Base-by-base conservation (phyloP, 2,888 invertebrate species). In the Choristoneura rosaceana region DNA sequence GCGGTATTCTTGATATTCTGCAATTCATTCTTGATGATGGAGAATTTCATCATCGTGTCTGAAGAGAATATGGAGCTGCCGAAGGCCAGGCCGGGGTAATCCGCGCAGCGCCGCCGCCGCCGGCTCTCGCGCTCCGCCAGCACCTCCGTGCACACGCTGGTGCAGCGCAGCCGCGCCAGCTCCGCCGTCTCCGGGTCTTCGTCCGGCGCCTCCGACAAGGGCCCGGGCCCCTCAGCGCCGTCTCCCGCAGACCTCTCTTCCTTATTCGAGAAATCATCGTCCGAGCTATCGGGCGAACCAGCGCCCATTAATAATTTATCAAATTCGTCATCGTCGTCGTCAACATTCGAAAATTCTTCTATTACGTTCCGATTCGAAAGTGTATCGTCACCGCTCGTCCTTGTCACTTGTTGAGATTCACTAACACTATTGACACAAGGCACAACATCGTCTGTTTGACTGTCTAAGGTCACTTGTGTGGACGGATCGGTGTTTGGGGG, bases 1-100 rank as follows among this genome's bases (percentile, higher is more conserved):
- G 99, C 98, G 90, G 98, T 98, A 91, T 98, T 97, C 96, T 98
- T 98, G 90, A 99, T 98, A 95, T 99, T 99, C 95, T 99, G 98
- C 89, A 99, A 96, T 95, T 99, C 99, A 91, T 99, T 99, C 90
- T 97, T 97, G 89, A 99, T 99, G 80, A 99, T 97, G 90, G 97
- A 98, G 93, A 99, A 99, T 95, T 99, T 99, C 97, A 99, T 99
- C 96, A 99, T 97, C 10, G 99, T 99, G 88, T 98, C 99, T 71
- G 99, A 98, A 86, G 98, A 98, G 94, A 98, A 98, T 87, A 98
- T 97, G 76, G 98, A 98, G 80, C 97, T 96, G 67, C 98, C 98
- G 87, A 98, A 98, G 1, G 98, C 98, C 74, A 98, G 92, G 41
- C 98, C 98, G 0, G 98, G 98, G 93, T 98, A 98, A 88, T 98